phyloP scores from a whole-genome alignment of 1,140 invertebrate genomes.

The Bombus vancouverensis region DNA sequence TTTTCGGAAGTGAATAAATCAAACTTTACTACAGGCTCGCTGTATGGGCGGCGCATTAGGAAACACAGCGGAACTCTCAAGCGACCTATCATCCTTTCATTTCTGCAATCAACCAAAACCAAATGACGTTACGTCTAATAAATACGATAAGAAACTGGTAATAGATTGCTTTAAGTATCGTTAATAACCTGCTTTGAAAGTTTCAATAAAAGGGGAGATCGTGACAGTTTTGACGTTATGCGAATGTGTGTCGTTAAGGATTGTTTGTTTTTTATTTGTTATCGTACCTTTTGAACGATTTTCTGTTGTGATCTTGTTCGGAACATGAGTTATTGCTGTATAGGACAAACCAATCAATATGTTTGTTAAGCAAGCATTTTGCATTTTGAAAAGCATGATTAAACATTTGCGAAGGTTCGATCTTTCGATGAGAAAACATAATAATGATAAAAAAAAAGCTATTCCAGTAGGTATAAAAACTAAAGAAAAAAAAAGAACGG shows the following conservation, averaged over 20 bases:
- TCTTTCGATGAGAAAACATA: background rate
- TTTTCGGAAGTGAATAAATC: background rate
- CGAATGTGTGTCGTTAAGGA: background rate
- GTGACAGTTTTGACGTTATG: background rate
- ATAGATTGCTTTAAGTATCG: background rate
- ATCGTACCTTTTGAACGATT: background rate
- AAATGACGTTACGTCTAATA: background rate
- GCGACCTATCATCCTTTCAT: constrained; percentile 15
- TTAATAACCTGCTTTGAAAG: constrained; percentile 3
- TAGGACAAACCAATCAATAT: background rate
- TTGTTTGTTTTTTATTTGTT: constrained; percentile 45
- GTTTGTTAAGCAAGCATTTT: background rate
- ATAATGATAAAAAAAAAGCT: background rate
- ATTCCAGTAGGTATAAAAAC: background rate
- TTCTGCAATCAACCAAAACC: constrained; percentile 20
- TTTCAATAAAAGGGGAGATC: background rate
- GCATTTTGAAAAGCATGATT: background rate
- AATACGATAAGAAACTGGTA: background rate
- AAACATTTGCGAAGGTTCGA: background rate
- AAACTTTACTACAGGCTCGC: background rate
- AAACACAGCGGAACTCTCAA: constrained; percentile 23
- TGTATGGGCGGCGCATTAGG: background rate
- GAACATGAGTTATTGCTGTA: background rate
- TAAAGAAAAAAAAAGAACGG: background rate
- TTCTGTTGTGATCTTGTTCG: background rate